Evolutionary conservation across 2,797 vertebrate genomes (phyloP).

Genomic region (Poecilia picta): DNA sequence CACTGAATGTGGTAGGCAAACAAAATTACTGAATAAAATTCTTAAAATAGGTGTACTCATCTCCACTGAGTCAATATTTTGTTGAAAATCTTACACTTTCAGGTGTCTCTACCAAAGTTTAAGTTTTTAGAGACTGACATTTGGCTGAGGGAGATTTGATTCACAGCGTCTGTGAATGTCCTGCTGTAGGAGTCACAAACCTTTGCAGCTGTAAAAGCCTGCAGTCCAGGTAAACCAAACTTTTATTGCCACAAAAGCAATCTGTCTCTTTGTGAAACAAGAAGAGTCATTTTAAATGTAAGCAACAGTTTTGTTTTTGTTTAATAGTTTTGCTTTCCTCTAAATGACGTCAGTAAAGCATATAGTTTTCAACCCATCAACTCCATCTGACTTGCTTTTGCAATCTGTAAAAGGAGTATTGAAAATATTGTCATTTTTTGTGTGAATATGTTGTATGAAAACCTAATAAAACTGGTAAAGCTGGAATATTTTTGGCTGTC

Average conservation of each 20-base stretch:
- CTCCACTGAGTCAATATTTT: background rate
- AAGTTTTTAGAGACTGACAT: background rate
- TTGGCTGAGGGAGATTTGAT: background rate
- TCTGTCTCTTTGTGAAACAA: background rate
- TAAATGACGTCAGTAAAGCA: too few species aligned
- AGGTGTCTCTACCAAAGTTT: background rate
- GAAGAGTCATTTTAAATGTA: background rate
- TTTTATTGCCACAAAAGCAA: background rate
- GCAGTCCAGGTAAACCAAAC: background rate
- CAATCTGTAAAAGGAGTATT: background rate
- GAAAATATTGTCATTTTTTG: background rate
- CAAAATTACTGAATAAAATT: background rate
- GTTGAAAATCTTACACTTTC: background rate
- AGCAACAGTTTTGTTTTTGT: background rate
- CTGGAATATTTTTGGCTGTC: background rate
- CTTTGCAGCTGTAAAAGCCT: background rate
- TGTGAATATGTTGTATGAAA: background rate
- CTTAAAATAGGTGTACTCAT: background rate
- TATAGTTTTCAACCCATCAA: background rate
- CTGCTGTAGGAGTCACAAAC: background rate
- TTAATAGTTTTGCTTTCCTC: background rate
- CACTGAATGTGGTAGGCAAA: too few species aligned
- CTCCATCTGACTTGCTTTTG: background rate
- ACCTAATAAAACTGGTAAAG: background rate
- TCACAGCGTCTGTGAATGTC: background rate